Conservation (phyloP, 2,113 vertebrate species). For the Cynopterus brachyotis region DNA sequence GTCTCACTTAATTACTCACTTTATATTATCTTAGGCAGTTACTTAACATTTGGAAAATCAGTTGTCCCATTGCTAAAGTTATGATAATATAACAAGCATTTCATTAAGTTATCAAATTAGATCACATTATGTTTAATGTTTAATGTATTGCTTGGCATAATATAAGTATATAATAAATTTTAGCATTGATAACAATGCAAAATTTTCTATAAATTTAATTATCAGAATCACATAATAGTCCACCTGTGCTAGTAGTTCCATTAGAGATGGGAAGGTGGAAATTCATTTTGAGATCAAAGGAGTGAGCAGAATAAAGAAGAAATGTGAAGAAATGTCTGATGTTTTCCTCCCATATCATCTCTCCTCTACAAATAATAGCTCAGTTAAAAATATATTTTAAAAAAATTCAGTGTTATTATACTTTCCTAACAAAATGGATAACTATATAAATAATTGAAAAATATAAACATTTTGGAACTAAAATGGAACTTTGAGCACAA, state of each 20-base stretch:
- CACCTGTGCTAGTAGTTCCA: not conserved
- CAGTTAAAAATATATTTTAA: not conserved
- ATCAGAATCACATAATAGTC: not conserved
- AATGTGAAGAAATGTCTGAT: not conserved
- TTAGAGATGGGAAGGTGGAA: not conserved
- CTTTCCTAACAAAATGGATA: not conserved
- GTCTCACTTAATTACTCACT: not conserved
- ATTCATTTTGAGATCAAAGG: not conserved
- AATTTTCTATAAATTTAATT: not conserved
- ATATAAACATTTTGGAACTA: not conserved
- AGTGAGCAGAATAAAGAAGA: not conserved
- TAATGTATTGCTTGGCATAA: not conserved
- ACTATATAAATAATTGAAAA: not conserved
- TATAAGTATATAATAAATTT: not conserved
- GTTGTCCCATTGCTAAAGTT: not conserved
- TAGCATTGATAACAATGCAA: not conserved
- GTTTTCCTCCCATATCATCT: not conserved
- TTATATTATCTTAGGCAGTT: not conserved
- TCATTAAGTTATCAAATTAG: not conserved
- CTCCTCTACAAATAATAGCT: not conserved
- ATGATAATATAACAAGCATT: not conserved
- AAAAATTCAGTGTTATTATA: not conserved
- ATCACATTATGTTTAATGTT: not conserved
- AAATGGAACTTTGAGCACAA: not conserved
- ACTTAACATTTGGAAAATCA: not conserved